Percentiles rank a stretch among this genome's conserved stretches.
phyloP scores from a whole-genome alignment of 2,888 invertebrate species.

The Dryocosmus kuriphilus region DNA sequence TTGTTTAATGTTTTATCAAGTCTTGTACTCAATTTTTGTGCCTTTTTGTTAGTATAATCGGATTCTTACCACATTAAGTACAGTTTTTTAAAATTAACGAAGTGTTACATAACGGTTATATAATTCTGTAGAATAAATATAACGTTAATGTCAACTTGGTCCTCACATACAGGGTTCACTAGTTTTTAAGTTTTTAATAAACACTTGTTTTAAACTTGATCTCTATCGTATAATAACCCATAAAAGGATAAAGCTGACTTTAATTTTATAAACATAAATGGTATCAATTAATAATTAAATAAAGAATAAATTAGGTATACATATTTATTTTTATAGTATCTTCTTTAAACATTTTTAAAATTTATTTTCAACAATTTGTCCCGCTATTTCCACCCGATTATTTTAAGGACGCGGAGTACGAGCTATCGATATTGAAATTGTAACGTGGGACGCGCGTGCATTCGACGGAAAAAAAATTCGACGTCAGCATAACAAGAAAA shows the following conservation, averaged over 20 bases:
- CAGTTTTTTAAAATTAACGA: conserved; percentile 10
- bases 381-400: background rate
- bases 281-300: too few relatives aligned
- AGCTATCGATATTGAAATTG: conserved; percentile 16
- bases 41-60: conserved; percentile 3
- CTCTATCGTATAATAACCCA: background rate
- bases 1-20: conserved; percentile 25
- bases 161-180: background rate
- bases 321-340: background rate
- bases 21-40: background rate
- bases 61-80: background rate
- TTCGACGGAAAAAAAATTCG: background rate
- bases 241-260: background rate
- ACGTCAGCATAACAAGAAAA: background rate
- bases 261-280: too few relatives aligned
- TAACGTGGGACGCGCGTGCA: conserved; percentile 13
- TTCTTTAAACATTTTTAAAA: background rate
- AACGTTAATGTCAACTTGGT: background rate
- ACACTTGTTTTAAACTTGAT: background rate
- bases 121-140: background rate
- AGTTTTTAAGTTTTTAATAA: background rate
- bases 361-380: background rate
- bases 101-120: background rate
- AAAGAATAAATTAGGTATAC: background rate
- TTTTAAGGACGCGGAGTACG: background rate